Base-by-base conservation (phyloP, 2,797 vertebrate genomes). In the Acanthopagrus latus region DNA sequence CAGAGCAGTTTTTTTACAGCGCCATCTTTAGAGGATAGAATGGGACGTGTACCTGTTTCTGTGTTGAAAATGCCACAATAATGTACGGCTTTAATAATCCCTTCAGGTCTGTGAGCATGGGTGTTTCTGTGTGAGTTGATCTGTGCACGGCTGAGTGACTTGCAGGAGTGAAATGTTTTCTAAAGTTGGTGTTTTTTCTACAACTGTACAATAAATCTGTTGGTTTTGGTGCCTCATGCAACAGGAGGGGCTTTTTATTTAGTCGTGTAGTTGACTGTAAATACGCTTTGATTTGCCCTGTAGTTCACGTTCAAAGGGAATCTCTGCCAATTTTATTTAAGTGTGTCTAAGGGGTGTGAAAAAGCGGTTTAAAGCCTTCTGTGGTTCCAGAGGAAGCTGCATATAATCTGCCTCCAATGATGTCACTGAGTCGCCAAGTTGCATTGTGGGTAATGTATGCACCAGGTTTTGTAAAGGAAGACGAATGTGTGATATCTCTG, bases 151-250 rank as follows among this genome's bases (percentile, higher is more conserved):
- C 44, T 46, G 44, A 47, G 38, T 7, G 41, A 4, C 7, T 10
- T 11, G 16, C 20, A 43, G 2, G 38, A 74, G 33, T n/a, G n/a
- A 44, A 48, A 47, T 21, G 59, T 46, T 84, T 58, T 46, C 54
- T 74, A 4, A 71, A 55, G 27, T 38, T 54, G 29, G 55, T 71
- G 38, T 50, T 76, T 84, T 57, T 38, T 82, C 51, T 74, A 18
- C 10, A 43, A 60, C 63, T 62, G 27, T 60, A 62, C 52, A 84
- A 84, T 84, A 83, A 85, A 88, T 38, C 23, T 52, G 47, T 68
- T 46, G 79, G 58, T 71, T 64, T 74, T 46, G 7, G 54, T 58
- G 62, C 73, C 27, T 74, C 70, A n/a, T n/a, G 12, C 38, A 56
- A 50, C 20, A 41, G 23, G 7, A n/a, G 23, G 11, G 4, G 46